Evolutionary conservation across 2,888 invertebrate species (phyloP).

Genomic region (Catonia carolina): DNA sequence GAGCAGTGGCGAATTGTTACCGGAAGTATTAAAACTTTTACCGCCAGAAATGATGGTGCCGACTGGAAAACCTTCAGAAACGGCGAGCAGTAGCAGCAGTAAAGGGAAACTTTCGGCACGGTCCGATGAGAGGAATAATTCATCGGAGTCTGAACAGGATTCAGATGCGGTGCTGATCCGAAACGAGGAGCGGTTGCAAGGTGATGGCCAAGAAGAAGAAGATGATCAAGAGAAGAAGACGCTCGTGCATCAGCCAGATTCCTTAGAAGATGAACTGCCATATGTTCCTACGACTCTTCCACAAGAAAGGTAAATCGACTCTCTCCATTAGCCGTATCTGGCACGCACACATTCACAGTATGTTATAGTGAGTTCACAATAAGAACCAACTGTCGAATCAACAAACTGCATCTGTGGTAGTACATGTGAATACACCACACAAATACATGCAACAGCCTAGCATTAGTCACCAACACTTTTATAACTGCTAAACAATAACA

Average conservation of each 20-base stretch:
- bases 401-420: no score
- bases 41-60: conserved; percentile 6
- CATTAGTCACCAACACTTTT: no score
- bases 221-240: conserved; percentile 64
- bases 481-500: no score
- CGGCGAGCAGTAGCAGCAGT: conserved; percentile 16
- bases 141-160: conserved; percentile 34
- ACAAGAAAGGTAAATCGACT: conserved; percentile 53
- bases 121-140: conserved; percentile 27
- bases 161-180: conserved; percentile 19
- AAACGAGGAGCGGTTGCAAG: neutral
- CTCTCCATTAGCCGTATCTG: neutral
- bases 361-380: no score
- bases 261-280: conserved; percentile 74
- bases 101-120: conserved; percentile 6
- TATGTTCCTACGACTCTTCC: conserved; percentile 87
- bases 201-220: conserved; percentile 37
- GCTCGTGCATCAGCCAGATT: conserved; percentile 71
- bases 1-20: neutral
- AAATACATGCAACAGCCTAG: no score
- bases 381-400: no score
- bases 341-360: no score
- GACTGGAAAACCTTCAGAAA: conserved; percentile 1
- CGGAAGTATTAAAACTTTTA: neutral
- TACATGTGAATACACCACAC: no score